A percentile compares a stretch with the other conserved stretches of the same genome.
These are phyloP conservation scores for Oncopodura yosiiana DNA, from an alignment of 1,140 invertebrate species.

Conservation along the genomic window DNA sequence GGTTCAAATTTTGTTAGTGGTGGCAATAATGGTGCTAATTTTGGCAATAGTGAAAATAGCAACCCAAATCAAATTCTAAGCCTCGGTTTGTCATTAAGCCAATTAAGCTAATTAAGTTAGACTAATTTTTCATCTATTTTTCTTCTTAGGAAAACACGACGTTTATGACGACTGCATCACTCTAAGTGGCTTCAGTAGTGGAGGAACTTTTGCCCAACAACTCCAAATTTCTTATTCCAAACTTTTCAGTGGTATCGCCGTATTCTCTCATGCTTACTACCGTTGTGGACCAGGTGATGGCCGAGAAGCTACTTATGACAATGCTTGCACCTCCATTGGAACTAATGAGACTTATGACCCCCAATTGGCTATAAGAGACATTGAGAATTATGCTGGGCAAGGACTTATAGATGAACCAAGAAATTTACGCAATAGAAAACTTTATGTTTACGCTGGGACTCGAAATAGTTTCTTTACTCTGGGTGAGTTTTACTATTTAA, in stretches of 20 bases:
- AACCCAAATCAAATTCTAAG: too few relatives aligned
- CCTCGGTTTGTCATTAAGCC: too few relatives aligned
- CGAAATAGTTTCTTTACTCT: slow-evolving; percentile 22
- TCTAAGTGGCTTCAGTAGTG: slow-evolving; percentile 24
- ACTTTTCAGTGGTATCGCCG: slow-evolving; percentile 25
- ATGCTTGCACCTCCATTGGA: slow-evolving; percentile 15
- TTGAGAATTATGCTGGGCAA: slow-evolving; percentile 19
- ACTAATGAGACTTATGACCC: slow-evolving; percentile 10
- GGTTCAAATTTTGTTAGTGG: too few relatives aligned
- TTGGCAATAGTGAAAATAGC: too few relatives aligned
- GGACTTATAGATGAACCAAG: slow-evolving; percentile 25
- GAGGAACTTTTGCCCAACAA: slow-evolving; percentile 29
- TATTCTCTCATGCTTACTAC: slow-evolving; percentile 33
- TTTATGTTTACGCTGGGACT: slow-evolving; percentile 31
- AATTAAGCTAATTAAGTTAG: too few relatives aligned
- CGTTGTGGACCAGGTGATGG: slow-evolving; percentile 29
- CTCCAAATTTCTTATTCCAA: slow-evolving; percentile 28
- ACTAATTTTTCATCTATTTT: too few relatives aligned
- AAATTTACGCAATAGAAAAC: slow-evolving; percentile 24
- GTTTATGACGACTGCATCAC: slow-evolving; percentile 22
- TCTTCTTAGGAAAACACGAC: slow-evolving; percentile 7
- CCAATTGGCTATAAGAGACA: slow-evolving; percentile 16
- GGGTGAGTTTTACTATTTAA: slow-evolving; percentile 10
- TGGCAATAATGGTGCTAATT: too few relatives aligned
- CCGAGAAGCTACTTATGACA: slow-evolving; percentile 22